These are phyloP conservation scores for Pardalotus punctatus DNA, from an alignment of 2,113 vertebrate genomes.

Conservation along the genomic window DNA sequence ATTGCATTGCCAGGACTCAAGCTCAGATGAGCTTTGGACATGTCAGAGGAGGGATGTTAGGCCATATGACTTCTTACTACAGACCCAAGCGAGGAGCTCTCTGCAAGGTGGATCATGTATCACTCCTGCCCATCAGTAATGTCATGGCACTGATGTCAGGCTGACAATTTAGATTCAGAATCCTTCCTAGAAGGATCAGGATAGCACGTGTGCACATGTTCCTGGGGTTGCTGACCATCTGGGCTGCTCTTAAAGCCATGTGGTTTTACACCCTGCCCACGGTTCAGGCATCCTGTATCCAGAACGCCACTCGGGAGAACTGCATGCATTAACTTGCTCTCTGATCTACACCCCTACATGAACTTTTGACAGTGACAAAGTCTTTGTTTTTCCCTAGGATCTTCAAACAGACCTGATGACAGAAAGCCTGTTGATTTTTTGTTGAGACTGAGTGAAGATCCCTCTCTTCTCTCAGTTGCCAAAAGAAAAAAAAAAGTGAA, in stretches of 20 bases:
- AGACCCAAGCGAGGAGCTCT: background rate
- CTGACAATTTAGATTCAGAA: slow-evolving; percentile 14
- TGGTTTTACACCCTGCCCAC: slow-evolving; percentile 49
- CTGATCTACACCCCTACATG: background rate
- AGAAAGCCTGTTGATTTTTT: slow-evolving; percentile 26
- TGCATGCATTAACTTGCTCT: background rate
- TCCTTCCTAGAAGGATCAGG: slow-evolving; percentile 49
- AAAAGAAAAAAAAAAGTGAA: slow-evolving; percentile 7
- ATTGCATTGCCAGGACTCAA: background rate
- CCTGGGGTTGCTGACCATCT: slow-evolving; percentile 36
- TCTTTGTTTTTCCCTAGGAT: background rate
- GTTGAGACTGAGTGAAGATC: background rate
- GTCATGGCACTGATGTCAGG: background rate
- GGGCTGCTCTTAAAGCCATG: slow-evolving; percentile 17
- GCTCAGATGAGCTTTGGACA: background rate
- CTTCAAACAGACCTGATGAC: slow-evolving; percentile 8
- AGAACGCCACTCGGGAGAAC: background rate
- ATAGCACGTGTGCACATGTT: background rate
- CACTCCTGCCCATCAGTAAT: background rate
- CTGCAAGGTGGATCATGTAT: background rate
- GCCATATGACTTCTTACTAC: background rate
- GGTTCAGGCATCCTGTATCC: background rate
- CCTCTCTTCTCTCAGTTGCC: background rate
- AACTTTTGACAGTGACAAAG: background rate
- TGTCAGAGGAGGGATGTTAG: background rate